Conservation (phyloP, 1,140 invertebrate species). For the Drosophila hydei region DNA sequence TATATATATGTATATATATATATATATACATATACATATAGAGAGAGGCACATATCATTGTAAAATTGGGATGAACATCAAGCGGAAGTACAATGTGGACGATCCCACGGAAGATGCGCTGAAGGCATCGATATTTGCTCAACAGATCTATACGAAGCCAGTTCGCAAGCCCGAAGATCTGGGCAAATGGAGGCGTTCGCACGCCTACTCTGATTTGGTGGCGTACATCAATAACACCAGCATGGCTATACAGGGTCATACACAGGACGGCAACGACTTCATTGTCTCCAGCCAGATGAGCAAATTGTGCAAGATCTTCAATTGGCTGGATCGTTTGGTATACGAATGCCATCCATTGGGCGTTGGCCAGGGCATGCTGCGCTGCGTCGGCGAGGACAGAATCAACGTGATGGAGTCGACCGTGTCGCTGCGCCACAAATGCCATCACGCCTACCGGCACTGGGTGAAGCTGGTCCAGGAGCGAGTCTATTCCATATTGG, state of each 20-base stretch:
- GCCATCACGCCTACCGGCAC: constrained; percentile 8
- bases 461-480: constrained; percentile 52
- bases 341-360: constrained; percentile 24
- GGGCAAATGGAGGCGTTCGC: constrained; percentile 43
- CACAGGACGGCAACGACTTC: not conserved
- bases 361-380: constrained; percentile 5
- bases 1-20: not conserved
- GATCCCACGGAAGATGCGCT: constrained; percentile 27
- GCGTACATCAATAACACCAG: constrained; percentile 61
- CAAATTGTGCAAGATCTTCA: constrained; percentile 38
- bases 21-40: not conserved
- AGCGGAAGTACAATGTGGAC: not conserved
- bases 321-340: constrained; percentile 41
- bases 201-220: constrained; percentile 53
- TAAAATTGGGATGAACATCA: constrained; percentile 18
- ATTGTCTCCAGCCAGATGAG: constrained; percentile 29
- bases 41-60: not conserved
- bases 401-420: constrained; percentile 1
- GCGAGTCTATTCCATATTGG: constrained; percentile 27
- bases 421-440: not conserved
- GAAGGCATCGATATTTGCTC: constrained; percentile 21
- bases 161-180: constrained; percentile 33
- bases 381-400: not conserved
- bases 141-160: constrained; percentile 29
- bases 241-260: constrained; percentile 45